Base-by-base conservation (phyloP, 64 coral and sea anemone species). In the Porites australiensis region DNA sequence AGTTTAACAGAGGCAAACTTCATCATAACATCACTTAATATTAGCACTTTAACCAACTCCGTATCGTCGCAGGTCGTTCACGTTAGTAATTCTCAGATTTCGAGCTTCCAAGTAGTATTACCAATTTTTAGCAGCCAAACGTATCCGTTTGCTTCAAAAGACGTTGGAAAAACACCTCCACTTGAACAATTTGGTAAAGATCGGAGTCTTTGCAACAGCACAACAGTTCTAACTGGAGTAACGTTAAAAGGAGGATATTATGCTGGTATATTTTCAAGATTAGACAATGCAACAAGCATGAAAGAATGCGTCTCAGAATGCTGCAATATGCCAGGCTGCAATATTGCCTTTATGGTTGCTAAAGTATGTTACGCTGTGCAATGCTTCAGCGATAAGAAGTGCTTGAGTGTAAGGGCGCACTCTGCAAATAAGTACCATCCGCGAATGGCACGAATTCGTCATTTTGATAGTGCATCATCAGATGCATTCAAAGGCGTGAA, bases 361-460 rank as follows among this genome's bases (percentile, higher is more conserved):
- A 49, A 75, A 2, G 57, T 77, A 23, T 88, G 86, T 58, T 88
- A 74, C 52, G 52, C 58, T 3, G 86, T 88, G 6, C 69, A 73
- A 13, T 88, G 86, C 58, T 93, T 75, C 73, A 93, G 85, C 22
- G 43, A 86, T 8, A 75, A 86, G 7, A 87, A 79, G 50, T 93
- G 91, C 62, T 46, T 14, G 4, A 87, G 44, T 2, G 91, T 79
- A 3, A 93, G 51, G 11, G 91, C 91, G 10, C 70, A 93, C 27
- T 75, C 77, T 64, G 82, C 79, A 23, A 87, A 46, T 9, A 79
- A 77, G 72, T 93, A 87, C n/a, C 91, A 93, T 70, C 91, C 91
- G 4, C 82, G 60, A 11, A 71, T 93, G 8, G 82, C 82, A 15
- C 79, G 70, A 3, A 13, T 84, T 84, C 81, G 81, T 16, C 44